Evolutionary conservation across 2,888 invertebrate genomes (phyloP).

Genomic region (Biston stratarius): DNA sequence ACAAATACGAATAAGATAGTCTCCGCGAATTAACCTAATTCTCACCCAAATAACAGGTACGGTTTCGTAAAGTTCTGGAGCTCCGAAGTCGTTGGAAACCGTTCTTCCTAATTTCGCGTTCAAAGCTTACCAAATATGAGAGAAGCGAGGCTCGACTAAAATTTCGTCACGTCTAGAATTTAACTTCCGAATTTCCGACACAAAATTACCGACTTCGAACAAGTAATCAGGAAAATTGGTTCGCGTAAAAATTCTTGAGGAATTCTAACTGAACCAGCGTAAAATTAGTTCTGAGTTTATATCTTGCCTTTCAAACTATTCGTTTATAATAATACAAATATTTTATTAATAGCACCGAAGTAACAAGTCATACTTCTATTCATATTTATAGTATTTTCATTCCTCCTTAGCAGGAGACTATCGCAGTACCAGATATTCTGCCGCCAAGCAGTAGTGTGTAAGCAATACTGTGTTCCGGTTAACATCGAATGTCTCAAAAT

Average conservation of each 20-base stretch:
- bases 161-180: slow-evolving; percentile 48
- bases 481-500: no score
- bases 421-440: no score
- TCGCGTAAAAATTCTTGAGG: slow-evolving; percentile 38
- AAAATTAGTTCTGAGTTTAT: neutral
- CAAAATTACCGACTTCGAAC: slow-evolving; percentile 51
- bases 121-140: slow-evolving; percentile 48
- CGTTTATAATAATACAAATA: no score
- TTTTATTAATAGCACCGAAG: no score
- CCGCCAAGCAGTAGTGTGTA: no score
- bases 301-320: neutral
- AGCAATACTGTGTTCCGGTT: no score
- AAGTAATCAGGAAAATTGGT: slow-evolving; percentile 46
- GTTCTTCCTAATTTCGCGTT: slow-evolving; percentile 25
- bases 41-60: slow-evolving; percentile 11
- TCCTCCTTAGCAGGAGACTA: no score
- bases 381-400: no score
- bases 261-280: slow-evolving; percentile 4
- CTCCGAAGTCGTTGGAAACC: slow-evolving; percentile 6
- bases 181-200: slow-evolving; percentile 47
- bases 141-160: slow-evolving; percentile 50
- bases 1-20: neutral
- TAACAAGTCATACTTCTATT: no score
- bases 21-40: slow-evolving; percentile 9
- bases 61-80: slow-evolving; percentile 9